These are phyloP conservation scores for Amiota mariae DNA, from an alignment of 2,888 invertebrate genomes.

Conservation along the genomic window DNA sequence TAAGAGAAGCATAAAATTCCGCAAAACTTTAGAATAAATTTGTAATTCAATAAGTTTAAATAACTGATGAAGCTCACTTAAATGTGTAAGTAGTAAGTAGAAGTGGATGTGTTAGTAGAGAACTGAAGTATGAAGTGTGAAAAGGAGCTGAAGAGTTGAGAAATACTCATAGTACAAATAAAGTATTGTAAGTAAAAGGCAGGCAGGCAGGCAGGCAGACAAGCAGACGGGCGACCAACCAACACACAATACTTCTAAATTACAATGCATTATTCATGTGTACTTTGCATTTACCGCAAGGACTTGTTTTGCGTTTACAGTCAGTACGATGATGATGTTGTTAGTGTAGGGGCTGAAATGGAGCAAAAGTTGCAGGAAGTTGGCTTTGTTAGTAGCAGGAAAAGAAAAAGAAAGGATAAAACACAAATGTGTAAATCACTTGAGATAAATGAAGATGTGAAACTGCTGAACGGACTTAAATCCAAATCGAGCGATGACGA, in stretches of 20 bases:
- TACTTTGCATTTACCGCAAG: slow-evolving; percentile 36
- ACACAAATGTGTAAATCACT: slow-evolving; percentile 43
- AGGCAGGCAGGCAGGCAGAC: not conserved
- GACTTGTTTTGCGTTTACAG: slow-evolving; percentile 13
- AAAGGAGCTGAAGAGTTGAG: slow-evolving; percentile 8
- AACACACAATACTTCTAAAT: slow-evolving; percentile 35
- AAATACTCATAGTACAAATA: not conserved
- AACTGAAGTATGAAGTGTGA: slow-evolving; percentile 27
- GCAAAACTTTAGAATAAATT: slow-evolving; percentile 46
- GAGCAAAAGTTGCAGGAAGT: not conserved
- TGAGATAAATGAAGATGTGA: slow-evolving; percentile 42
- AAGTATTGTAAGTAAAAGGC: slow-evolving; percentile 5
- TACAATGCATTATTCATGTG: slow-evolving; percentile 48
- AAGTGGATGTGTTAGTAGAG: not conserved
- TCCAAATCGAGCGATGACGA: not conserved
- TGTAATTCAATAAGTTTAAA: slow-evolving; percentile 46
- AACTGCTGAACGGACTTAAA: not conserved
- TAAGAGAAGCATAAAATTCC: slow-evolving; percentile 19
- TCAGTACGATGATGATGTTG: not conserved
- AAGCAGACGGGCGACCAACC: not conserved
- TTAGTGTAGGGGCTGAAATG: not conserved
- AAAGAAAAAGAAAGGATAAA: slow-evolving; percentile 2
- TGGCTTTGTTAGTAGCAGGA: slow-evolving; percentile 8
- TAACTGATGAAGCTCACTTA: slow-evolving; percentile 35
- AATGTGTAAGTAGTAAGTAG: slow-evolving; percentile 8